Evolutionary conservation across 64 coral and sea anemone species (phyloP).

Genomic region (Orbicella faveolata): DNA sequence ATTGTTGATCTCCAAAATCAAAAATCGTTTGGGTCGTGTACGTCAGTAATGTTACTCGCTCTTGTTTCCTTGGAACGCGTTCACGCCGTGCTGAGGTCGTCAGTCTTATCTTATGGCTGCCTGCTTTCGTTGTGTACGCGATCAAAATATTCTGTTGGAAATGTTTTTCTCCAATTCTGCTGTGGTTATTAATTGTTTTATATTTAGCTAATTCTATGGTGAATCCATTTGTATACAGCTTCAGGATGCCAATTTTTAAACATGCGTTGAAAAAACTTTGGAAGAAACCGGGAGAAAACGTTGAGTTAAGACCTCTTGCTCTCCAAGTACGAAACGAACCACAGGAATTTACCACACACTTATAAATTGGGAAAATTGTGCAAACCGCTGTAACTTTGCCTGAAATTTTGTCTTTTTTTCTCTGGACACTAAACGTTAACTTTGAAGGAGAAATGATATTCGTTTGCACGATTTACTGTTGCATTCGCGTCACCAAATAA

Average conservation of each 20-base stretch:
- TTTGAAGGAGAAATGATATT: too few relatives aligned
- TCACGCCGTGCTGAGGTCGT: neutral
- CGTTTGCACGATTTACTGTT: too few relatives aligned
- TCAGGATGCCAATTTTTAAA: constrained; percentile 15
- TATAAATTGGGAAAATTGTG: too few relatives aligned
- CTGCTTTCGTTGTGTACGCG: neutral
- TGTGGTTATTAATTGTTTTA: neutral
- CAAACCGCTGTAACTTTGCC: too few relatives aligned
- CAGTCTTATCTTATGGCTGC: neutral
- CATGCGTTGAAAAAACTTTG: neutral
- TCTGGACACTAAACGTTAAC: too few relatives aligned
- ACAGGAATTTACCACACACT: too few relatives aligned
- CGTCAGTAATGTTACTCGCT: neutral
- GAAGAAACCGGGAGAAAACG: neutral
- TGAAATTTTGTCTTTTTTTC: too few relatives aligned
- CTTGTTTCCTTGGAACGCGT: neutral
- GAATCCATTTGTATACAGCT: neutral
- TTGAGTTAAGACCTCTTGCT: neutral
- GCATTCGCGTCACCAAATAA: too few relatives aligned
- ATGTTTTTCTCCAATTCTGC: neutral
- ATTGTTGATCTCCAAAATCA: too few relatives aligned
- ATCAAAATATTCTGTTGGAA: neutral
- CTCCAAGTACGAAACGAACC: too few relatives aligned
- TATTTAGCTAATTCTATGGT: neutral
- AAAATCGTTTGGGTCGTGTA: neutral